Evolutionary conservation across 2,113 vertebrate genomes (phyloP).

Genomic region (Deroptyus accipitrinus): DNA sequence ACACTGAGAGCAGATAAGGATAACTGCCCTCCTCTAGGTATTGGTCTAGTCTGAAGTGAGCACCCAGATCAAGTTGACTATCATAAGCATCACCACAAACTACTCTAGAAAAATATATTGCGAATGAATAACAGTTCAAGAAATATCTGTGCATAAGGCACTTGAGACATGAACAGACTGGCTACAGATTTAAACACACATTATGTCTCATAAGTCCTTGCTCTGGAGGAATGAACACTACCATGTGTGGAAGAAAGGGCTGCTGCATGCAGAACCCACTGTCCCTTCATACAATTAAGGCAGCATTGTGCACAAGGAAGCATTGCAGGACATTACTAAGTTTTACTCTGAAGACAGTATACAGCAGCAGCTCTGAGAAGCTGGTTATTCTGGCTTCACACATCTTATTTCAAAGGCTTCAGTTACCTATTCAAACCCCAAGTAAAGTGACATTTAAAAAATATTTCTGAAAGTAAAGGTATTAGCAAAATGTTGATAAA

Average conservation of each 20-base stretch:
- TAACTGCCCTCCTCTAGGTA: not conserved
- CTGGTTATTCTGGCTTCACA: not conserved
- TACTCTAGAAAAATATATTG: not conserved
- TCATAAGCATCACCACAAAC: not conserved
- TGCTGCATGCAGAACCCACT: not conserved
- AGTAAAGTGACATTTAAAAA: not conserved
- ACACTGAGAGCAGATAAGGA: not conserved
- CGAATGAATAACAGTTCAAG: not conserved
- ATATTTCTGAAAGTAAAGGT: not conserved
- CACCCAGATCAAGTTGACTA: not conserved
- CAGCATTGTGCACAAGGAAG: not conserved
- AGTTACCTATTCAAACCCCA: not conserved
- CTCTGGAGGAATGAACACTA: not conserved
- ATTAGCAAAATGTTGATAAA: slow-evolving; percentile 41
- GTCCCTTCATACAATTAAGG: not conserved
- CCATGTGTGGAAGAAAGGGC: not conserved
- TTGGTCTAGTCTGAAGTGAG: not conserved
- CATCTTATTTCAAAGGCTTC: not conserved
- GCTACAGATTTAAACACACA: not conserved
- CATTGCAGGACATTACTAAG: not conserved
- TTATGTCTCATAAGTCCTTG: slow-evolving; percentile 3
- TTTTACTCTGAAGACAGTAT: not conserved
- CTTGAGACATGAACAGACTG: not conserved
- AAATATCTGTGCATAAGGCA: slow-evolving; percentile 13
- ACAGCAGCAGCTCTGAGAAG: not conserved